phyloP scores from a whole-genome alignment of 2,113 vertebrate species.

The Phrynosoma platyrhinos region DNA sequence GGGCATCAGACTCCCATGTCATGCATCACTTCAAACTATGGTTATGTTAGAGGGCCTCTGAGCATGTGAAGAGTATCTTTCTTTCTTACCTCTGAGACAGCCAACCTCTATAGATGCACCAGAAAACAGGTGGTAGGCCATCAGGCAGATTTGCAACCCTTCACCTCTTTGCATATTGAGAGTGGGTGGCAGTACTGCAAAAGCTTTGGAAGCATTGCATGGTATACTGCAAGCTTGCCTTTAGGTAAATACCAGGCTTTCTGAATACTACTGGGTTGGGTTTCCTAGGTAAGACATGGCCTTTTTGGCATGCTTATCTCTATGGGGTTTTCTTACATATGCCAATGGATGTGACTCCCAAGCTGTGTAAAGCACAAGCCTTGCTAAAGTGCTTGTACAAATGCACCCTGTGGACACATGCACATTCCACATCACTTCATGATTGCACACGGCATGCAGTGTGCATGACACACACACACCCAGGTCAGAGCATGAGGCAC shows the following conservation, averaged over 20 bases:
- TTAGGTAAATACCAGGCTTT: background rate
- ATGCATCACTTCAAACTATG: background rate
- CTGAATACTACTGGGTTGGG: background rate
- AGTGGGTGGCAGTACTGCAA: background rate
- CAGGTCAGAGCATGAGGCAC: background rate
- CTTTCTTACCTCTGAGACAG: background rate
- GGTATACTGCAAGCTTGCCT: background rate
- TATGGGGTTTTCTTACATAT: background rate
- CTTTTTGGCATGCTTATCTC: conserved; percentile 7
- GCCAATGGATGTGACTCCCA: background rate
- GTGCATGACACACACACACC: background rate
- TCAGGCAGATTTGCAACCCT: background rate
- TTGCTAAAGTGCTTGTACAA: background rate
- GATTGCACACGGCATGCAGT: conserved; percentile 20
- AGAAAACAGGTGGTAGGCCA: background rate
- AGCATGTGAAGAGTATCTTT: background rate
- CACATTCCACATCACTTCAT: background rate
- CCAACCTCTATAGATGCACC: background rate
- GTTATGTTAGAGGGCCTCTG: background rate
- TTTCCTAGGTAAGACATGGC: background rate
- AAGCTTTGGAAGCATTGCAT: background rate
- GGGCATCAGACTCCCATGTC: background rate
- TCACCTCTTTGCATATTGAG: background rate
- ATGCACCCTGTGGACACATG: conserved; percentile 21
- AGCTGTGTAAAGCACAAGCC: background rate